Percentiles rank a stretch among this genome's conserved stretches.
Conservation (phyloP, 2,888 invertebrate species). For the Diploptera punctata region DNA sequence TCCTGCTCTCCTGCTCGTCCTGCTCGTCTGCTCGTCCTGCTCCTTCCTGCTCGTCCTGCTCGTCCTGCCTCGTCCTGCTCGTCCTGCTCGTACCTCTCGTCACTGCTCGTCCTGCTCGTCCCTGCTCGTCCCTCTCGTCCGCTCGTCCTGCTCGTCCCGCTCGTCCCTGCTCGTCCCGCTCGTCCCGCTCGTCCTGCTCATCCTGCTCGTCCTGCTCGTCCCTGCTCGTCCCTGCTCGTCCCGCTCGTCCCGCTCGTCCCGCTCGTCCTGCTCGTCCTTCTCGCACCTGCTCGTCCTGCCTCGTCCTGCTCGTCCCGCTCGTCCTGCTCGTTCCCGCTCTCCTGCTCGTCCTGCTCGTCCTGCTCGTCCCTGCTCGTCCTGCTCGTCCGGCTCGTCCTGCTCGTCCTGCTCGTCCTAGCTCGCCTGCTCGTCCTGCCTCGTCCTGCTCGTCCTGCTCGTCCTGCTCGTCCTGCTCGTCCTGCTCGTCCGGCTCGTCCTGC, state of each 20-base stretch:
- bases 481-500: background rate
- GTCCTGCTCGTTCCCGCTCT: background rate
- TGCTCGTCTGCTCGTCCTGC: background rate
- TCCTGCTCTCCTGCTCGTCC: background rate
- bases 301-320: too few relatives aligned
- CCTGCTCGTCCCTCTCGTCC: background rate
- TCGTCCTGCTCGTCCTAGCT: background rate
- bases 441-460: background rate
- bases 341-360: background rate
- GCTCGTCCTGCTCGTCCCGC: background rate
- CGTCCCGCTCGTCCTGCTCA: too few relatives aligned
- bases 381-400: background rate
- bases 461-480: background rate
- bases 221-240: too few relatives aligned
- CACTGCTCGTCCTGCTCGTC: background rate
- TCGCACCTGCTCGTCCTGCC: too few relatives aligned
- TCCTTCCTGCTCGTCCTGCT: background rate
- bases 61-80: background rate
- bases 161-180: too few relatives aligned
- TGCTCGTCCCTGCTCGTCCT: too few relatives aligned
- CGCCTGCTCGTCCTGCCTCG: background rate
- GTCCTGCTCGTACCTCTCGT: background rate
- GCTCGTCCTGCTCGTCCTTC: too few relatives aligned
- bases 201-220: too few relatives aligned
- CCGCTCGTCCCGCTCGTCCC: too few relatives aligned